A percentile compares a stretch with the other conserved stretches of the same genome.
Evolutionary conservation across 1,140 invertebrate species (phyloP).

Genomic region (Macrotrachela quadricornifera): DNA sequence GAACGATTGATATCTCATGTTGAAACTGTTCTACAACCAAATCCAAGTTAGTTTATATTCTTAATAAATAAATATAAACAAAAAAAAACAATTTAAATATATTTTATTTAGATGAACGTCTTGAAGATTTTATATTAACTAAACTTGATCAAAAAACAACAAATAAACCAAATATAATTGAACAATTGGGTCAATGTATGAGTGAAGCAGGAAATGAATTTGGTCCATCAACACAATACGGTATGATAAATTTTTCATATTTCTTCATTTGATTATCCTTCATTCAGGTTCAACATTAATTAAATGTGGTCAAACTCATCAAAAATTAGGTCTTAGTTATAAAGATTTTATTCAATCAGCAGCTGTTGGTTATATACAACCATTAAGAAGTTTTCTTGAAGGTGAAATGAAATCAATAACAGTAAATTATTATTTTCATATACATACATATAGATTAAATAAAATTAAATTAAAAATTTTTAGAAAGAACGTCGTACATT

Average conservation of each 20-base stretch:
- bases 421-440: slow-evolving; percentile 32
- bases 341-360: slow-evolving; percentile 61
- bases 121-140: slow-evolving; percentile 66
- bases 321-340: slow-evolving; percentile 64
- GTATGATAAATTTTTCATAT: slow-evolving; percentile 23
- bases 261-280: slow-evolving; percentile 9
- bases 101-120: slow-evolving; percentile 1
- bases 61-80: no score
- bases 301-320: slow-evolving; percentile 67
- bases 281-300: slow-evolving; percentile 51
- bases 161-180: slow-evolving; percentile 53
- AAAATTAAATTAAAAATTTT: slow-evolving; percentile 4
- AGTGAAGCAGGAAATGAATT: slow-evolving; percentile 78
- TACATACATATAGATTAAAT: neutral
- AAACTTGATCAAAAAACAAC: slow-evolving; percentile 66
- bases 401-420: slow-evolving; percentile 84
- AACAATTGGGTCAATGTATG: slow-evolving; percentile 68
- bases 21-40: slow-evolving; percentile 69
- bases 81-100: no score
- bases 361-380: slow-evolving; percentile 59
- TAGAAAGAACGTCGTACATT: slow-evolving; percentile 39
- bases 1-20: slow-evolving; percentile 61
- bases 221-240: slow-evolving; percentile 65
- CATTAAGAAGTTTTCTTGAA: slow-evolving; percentile 68
- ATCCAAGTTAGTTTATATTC: slow-evolving; percentile 36